Evolutionary conservation across 2,888 invertebrate species (phyloP).

Genomic region (Acronicta alni): DNA sequence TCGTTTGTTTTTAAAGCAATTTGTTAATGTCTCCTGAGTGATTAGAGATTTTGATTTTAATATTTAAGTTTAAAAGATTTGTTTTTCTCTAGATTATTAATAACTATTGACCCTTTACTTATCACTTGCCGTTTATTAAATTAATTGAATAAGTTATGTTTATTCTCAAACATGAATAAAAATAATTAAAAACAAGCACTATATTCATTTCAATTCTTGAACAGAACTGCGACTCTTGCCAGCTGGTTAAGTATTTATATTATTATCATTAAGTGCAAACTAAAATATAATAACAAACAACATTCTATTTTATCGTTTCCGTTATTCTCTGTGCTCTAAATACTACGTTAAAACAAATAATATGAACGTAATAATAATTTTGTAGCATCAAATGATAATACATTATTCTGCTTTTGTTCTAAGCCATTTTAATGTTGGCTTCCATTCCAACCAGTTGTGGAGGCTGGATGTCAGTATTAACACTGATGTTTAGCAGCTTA

Average conservation of each 20-base stretch:
- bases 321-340: constrained; percentile 9
- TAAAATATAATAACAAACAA: constrained; percentile 11
- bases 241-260: constrained; percentile 7
- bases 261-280: constrained; percentile 7
- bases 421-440: background rate
- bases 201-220: constrained; percentile 5
- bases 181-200: background rate
- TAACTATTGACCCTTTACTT: background rate
- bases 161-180: background rate
- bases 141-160: background rate
- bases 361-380: constrained; percentile 1
- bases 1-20: background rate
- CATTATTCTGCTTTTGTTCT: background rate
- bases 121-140: background rate
- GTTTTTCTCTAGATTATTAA: background rate
- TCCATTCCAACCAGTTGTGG: background rate
- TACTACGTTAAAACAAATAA: background rate
- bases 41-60: background rate
- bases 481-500: no score
- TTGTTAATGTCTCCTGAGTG: background rate
- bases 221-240: background rate
- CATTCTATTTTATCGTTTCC: constrained; percentile 11
- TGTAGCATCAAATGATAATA: background rate
- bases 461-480: no score
- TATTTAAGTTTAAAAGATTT: background rate